phyloP scores from a whole-genome alignment of 37 sponge, comb jelly and placozoan species.

The Axinella damicornis region DNA sequence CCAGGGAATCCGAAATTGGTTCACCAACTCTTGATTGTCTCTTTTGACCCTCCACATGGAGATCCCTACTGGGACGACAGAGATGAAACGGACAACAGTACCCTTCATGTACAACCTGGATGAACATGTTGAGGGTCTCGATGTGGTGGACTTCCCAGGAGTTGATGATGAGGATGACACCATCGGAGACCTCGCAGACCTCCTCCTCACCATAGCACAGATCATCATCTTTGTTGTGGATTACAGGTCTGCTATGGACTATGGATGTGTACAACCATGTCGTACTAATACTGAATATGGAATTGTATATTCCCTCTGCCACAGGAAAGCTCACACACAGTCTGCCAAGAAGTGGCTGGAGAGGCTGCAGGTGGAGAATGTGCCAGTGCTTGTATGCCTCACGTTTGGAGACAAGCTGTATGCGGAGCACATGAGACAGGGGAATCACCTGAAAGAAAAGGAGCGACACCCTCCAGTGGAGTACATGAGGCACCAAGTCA shows the following conservation, averaged over 20 bases:
- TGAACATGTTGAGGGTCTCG: slow-evolving; percentile 39
- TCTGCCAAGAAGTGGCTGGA: slow-evolving; percentile 52
- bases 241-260: slow-evolving; percentile 53
- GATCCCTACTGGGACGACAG: slow-evolving; percentile 57
- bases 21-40: not conserved
- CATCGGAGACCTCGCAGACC: slow-evolving; percentile 38
- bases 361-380: slow-evolving; percentile 9
- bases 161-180: slow-evolving; percentile 63
- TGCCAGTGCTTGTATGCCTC: slow-evolving; percentile 47
- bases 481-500: not conserved
- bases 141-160: slow-evolving; percentile 74
- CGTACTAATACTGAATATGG: too few relatives aligned
- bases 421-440: slow-evolving; percentile 48
- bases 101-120: slow-evolving; percentile 65
- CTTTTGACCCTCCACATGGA: not conserved
- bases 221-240: slow-evolving; percentile 63
- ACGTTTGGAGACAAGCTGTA: slow-evolving; percentile 63
- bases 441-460: slow-evolving; percentile 24
- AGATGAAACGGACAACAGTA: slow-evolving; percentile 61
- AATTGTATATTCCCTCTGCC: not conserved
- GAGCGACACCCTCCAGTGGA: not conserved
- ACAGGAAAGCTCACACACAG: slow-evolving; percentile 44
- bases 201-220: slow-evolving; percentile 46
- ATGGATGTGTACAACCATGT: too few relatives aligned
- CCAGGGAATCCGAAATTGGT: too few relatives aligned